Conservation (phyloP, 2,797 vertebrate genomes). For the Pseudochromis fuscus region DNA sequence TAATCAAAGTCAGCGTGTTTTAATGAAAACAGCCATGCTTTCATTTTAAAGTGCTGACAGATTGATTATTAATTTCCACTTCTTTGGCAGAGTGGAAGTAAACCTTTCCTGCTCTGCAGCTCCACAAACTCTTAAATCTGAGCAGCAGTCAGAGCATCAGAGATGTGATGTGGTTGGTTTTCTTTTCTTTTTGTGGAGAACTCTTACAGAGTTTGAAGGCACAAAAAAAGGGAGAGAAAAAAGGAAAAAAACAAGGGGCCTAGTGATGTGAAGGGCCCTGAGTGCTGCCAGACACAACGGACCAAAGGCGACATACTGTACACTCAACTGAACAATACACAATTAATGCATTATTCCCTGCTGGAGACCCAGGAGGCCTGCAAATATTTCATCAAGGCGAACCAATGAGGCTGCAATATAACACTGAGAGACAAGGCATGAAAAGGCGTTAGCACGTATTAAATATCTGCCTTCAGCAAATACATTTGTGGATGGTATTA, state of each 20-base stretch:
- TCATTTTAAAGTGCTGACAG: constrained; percentile 67
- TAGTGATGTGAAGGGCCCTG: constrained; percentile 60
- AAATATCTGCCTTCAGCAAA: not conserved
- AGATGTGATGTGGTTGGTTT: constrained; percentile 19
- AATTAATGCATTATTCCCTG: constrained; percentile 83
- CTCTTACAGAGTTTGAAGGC: constrained; percentile 21
- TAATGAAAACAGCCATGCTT: constrained; percentile 48
- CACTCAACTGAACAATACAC: constrained; percentile 81
- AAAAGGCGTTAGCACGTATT: constrained; percentile 7
- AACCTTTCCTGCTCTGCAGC: constrained; percentile 27
- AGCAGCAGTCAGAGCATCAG: constrained; percentile 40
- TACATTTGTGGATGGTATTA: too few relatives aligned
- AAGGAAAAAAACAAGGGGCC: constrained; percentile 38
- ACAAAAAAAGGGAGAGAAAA: constrained; percentile 10
- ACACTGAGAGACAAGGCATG: constrained; percentile 25
- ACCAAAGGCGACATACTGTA: constrained; percentile 78
- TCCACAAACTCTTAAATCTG: constrained; percentile 25
- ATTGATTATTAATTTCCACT: constrained; percentile 60
- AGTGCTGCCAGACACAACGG: constrained; percentile 71
- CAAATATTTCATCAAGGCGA: constrained; percentile 64
- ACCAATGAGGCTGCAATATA: constrained; percentile 24
- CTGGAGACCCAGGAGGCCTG: constrained; percentile 69
- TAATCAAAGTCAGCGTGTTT: constrained; percentile 51
- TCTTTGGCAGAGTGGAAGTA: constrained; percentile 50
- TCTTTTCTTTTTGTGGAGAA: constrained; percentile 4